Base-by-base conservation (phyloP, 1,140 invertebrate species). In the Cherax destructor region DNA sequence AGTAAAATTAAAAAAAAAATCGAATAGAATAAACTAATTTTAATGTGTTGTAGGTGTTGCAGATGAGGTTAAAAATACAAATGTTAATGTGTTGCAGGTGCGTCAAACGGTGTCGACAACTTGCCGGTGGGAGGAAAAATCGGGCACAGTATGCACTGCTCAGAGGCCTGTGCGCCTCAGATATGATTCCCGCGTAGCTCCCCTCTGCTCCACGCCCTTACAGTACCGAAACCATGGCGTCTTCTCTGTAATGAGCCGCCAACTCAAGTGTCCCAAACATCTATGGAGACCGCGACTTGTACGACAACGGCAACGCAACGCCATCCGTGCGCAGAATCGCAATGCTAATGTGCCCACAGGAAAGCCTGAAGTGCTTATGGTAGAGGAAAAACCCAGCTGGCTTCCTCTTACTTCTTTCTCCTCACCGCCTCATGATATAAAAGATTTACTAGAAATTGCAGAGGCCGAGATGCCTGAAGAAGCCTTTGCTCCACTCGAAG, bases 191-290 rank as follows among this genome's bases (percentile, higher is more conserved):
- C 78, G 92, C 11, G 92, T 92, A 16, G 87, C 92, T 41, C 92
- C 92, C 3, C 81, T 89, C 18, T 92, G 92, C 49, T 30, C 50
- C 30, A 79, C 86, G 61, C 92, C 92, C n/a, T 13, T 59, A 13
- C 72, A 85, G 11, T 30, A 85, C 69, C 21, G 13, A 13, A 72
- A 79, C 77, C 50, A 69, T 10, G 88, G 79, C 41, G 83, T 90
- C 74, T 90, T 80, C 86, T 83, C 86, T 21, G 92, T 85, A n/a
- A 78, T 87, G 13, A 69, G 47, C 18, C 81, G 84, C 30, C 81
- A 65, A 13, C 87, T 92, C 65, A 92, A 92, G 83, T 92, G 92
- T 52, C 83, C 86, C 74, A 92, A 78, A 61, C 76, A 89, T 10
- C 10, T 85, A 47, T 92, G 87, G 83, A 61, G 86, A 49, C 87